These are phyloP conservation scores for Tenthredo distinguenda DNA, from an alignment of 2,888 invertebrate species.

Conservation along the genomic window DNA sequence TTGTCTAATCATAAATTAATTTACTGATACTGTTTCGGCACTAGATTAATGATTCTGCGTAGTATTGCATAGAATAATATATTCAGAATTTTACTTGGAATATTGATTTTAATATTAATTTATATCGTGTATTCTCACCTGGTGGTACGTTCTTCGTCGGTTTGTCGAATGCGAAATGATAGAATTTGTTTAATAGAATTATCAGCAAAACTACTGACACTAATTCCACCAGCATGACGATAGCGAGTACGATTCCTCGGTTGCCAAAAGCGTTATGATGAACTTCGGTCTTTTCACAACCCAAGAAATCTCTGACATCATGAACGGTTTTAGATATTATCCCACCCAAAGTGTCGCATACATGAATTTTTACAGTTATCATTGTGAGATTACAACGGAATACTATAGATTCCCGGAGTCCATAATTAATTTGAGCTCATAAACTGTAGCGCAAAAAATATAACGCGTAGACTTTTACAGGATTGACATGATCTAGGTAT, in stretches of 20 bases:
- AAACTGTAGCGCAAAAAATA: no score
- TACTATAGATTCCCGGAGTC: no score
- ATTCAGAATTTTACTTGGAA: neutral
- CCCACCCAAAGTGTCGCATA: neutral
- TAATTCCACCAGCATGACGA: neutral
- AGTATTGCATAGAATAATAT: neutral
- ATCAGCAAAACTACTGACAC: conserved; percentile 28
- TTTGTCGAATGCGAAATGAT: conserved; percentile 59
- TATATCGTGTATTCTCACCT: conserved; percentile 76
- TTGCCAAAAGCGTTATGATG: neutral
- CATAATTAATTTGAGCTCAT: no score
- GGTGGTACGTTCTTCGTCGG: conserved; percentile 81
- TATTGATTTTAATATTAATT: neutral
- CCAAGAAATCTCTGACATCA: neutral
- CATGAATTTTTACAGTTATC: no score
- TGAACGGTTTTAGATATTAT: neutral
- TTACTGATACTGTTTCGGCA: neutral
- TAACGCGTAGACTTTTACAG: no score
- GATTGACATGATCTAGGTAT: no score
- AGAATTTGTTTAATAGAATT: conserved; percentile 59
- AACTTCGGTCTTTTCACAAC: neutral
- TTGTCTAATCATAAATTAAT: neutral
- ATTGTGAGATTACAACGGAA: no score
- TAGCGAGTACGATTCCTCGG: neutral
- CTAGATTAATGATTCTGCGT: neutral